Percentiles rank a stretch among this genome's conserved stretches.
Conservation (phyloP, 2,797 vertebrate genomes). For the Momotus momota region DNA sequence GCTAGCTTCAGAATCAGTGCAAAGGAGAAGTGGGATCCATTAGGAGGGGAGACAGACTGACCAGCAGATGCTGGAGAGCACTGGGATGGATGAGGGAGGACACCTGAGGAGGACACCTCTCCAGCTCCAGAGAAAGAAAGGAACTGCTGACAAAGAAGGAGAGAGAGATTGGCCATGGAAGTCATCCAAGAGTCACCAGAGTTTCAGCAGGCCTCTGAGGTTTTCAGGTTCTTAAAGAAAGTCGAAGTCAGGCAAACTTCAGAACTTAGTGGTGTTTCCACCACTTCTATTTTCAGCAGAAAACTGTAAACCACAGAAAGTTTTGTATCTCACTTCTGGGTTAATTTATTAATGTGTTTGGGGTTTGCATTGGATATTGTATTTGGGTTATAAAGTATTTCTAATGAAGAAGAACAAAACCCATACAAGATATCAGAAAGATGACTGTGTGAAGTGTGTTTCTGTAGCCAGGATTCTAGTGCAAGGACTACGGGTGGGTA, state of each 20-base stretch:
- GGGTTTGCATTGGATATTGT: background rate
- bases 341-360: background rate
- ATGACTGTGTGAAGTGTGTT: background rate
- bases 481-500: background rate
- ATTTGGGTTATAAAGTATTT: background rate
- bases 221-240: background rate
- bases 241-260: background rate
- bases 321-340: background rate
- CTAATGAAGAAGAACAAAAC: background rate
- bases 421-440: background rate
- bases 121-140: background rate
- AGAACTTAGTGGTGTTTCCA: background rate
- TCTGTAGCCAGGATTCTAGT: background rate
- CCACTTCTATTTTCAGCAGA: background rate
- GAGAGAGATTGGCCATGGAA: background rate
- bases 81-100: background rate
- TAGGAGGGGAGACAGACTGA: background rate
- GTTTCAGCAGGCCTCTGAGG: background rate
- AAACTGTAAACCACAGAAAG: constrained; percentile 23
- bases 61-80: background rate
- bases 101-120: background rate
- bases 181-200: background rate
- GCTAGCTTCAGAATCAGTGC: background rate
- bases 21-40: background rate
- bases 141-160: background rate